Percentiles rank a stretch among this genome's conserved stretches.
Evolutionary conservation across 64 coral and sea anemone species (phyloP).

Genomic region (Actinia tenebrosa): DNA sequence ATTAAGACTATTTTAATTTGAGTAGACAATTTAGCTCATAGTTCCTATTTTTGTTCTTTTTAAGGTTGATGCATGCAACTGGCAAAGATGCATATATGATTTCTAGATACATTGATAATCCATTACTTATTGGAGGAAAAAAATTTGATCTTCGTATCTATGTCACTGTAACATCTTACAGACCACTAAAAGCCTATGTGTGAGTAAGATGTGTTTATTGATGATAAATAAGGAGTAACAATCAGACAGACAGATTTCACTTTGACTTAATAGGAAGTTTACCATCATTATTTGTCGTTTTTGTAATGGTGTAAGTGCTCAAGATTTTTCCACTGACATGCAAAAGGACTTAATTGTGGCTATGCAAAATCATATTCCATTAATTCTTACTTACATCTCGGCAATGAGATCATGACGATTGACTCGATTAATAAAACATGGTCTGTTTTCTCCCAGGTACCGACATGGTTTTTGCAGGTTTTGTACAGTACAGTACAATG

Average conservation of each 20-base stretch:
- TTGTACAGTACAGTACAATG: conserved; percentile 99
- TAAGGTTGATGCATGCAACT: conserved; percentile 67
- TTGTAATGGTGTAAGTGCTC: no score
- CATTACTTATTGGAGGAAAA: conserved; percentile 93
- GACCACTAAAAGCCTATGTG: conserved; percentile 90
- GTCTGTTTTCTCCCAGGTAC: conserved; percentile 49
- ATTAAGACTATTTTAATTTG: not conserved
- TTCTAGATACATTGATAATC: conserved; percentile 95
- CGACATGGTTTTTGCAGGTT: conserved; percentile 96
- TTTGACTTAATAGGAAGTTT: no score
- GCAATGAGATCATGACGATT: no score
- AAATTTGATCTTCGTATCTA: conserved; percentile 98
- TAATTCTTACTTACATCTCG: no score
- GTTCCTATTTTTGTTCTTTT: not conserved
- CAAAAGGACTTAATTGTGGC: no score
- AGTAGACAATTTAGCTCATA: not conserved
- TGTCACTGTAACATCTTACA: conserved; percentile 89
- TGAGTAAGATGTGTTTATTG: conserved; percentile 37
- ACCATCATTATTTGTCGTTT: no score
- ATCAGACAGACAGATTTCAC: no score
- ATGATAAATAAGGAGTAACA: no score
- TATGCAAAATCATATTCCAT: no score
- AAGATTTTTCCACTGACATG: no score
- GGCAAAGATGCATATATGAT: conserved; percentile 85
- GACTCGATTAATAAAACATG: not conserved